These are phyloP conservation scores for Lasiommata megera DNA, from an alignment of 2,888 invertebrate genomes.

Conservation along the genomic window DNA sequence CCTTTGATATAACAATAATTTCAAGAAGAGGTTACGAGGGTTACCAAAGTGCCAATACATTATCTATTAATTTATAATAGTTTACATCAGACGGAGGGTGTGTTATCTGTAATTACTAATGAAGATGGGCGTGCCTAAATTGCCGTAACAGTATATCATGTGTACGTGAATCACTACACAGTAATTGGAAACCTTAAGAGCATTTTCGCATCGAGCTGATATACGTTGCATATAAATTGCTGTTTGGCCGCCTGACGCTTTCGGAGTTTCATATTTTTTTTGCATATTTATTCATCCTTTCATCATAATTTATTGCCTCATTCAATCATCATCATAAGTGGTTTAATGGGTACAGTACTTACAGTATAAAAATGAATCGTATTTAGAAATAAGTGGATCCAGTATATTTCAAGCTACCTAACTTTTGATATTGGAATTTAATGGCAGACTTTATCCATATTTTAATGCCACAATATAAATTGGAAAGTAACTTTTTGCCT, in stretches of 20 bases:
- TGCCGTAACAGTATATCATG: slow-evolving; percentile 51
- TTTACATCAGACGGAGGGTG: slow-evolving; percentile 37
- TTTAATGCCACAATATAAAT: too few relatives aligned
- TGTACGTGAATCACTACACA: slow-evolving; percentile 37
- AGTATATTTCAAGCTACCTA: too few relatives aligned
- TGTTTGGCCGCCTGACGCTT: background rate
- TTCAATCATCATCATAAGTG: background rate
- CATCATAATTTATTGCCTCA: background rate
- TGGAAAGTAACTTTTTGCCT: too few relatives aligned
- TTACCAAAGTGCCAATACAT: background rate
- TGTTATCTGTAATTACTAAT: slow-evolving; percentile 56
- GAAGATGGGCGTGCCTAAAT: slow-evolving; percentile 62
- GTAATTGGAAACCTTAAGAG: slow-evolving; percentile 23
- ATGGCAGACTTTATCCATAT: too few relatives aligned
- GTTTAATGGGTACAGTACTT: background rate
- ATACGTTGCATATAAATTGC: slow-evolving; percentile 2
- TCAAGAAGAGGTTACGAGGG: too few relatives aligned
- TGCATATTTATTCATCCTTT: background rate
- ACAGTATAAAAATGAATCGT: background rate
- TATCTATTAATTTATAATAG: background rate
- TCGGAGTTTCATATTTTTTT: background rate
- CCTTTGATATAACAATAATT: too few relatives aligned
- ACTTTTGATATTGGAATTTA: too few relatives aligned
- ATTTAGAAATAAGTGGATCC: too few relatives aligned
- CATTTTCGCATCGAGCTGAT: background rate